Evolutionary conservation across 2,797 vertebrate species (phyloP).

Genomic region (Sardinella longiceps): DNA sequence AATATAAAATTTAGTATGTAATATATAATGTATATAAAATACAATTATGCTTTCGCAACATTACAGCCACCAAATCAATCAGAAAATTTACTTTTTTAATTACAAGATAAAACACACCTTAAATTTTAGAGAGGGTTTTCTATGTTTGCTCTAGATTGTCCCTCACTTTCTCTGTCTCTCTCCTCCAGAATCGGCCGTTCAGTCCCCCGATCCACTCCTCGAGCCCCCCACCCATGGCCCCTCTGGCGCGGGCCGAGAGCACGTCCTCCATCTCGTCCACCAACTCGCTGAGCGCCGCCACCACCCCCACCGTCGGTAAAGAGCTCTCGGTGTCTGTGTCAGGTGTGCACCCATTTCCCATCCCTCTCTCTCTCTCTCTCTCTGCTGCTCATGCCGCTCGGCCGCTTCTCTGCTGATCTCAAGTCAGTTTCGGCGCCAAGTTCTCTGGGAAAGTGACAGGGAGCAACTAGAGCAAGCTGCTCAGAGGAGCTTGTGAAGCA

Average conservation of each 20-base stretch:
- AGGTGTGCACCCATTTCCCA: conserved; percentile 72
- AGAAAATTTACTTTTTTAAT: too few species aligned
- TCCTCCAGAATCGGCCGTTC: conserved; percentile 86
- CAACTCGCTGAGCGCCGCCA: conserved; percentile 95
- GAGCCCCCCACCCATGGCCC: conserved; percentile 90
- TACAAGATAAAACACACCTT: conserved; percentile 19
- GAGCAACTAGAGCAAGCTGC: background rate
- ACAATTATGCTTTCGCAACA: too few species aligned
- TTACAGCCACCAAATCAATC: too few species aligned
- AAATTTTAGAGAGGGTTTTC: too few species aligned
- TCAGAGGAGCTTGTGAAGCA: background rate
- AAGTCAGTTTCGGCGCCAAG: background rate
- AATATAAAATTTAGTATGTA: too few species aligned
- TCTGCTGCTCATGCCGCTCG: conserved; percentile 12
- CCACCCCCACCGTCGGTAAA: conserved; percentile 96
- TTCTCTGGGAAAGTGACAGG: background rate
- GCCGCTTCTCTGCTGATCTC: background rate
- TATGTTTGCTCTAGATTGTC: conserved; percentile 12
- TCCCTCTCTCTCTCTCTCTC: conserved; percentile 36
- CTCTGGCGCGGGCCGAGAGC: conserved; percentile 94
- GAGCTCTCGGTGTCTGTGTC: conserved; percentile 75
- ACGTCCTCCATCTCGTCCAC: conserved; percentile 98
- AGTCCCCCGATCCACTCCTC: conserved; percentile 91
- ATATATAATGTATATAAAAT: too few species aligned
- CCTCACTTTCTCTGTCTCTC: background rate